These are phyloP conservation scores for Macrotis lagotis DNA, from an alignment of 2,113 vertebrate species.

Conservation along the genomic window DNA sequence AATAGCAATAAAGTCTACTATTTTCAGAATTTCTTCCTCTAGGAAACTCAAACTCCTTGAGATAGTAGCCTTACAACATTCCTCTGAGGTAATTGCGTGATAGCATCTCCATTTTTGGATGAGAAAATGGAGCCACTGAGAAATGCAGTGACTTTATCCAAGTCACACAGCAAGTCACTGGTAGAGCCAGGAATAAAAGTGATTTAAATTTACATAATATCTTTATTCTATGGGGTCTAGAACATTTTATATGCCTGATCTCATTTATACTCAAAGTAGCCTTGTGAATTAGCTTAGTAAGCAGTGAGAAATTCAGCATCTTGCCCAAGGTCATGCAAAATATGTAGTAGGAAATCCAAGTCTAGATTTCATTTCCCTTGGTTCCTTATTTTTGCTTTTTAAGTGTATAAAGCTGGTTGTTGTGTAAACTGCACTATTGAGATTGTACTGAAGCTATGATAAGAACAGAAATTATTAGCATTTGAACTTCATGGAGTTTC, in stretches of 20 bases:
- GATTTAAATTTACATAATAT: neutral
- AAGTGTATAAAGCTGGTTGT: neutral
- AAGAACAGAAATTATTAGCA: constrained; percentile 20
- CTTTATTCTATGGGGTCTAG: constrained; percentile 4
- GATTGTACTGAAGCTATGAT: constrained; percentile 22
- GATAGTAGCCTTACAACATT: neutral
- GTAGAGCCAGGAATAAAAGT: neutral
- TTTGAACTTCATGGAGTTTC: neutral
- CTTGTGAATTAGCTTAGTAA: neutral
- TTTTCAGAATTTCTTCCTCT: neutral
- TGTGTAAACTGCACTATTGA: neutral
- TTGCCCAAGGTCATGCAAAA: neutral
- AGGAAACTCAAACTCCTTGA: neutral
- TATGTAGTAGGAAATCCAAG: neutral
- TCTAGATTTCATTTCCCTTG: neutral
- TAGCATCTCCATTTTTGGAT: constrained; percentile 42
- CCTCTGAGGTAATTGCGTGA: constrained; percentile 30
- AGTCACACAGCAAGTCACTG: neutral
- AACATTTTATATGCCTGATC: neutral
- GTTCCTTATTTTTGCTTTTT: neutral
- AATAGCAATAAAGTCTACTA: neutral
- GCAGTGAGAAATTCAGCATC: constrained; percentile 7
- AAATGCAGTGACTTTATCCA: constrained; percentile 30
- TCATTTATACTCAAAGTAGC: neutral
- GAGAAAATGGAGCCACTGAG: constrained; percentile 28